phyloP scores from a whole-genome alignment of 2,888 invertebrate genomes.

The Chloroclystis v-ata region DNA sequence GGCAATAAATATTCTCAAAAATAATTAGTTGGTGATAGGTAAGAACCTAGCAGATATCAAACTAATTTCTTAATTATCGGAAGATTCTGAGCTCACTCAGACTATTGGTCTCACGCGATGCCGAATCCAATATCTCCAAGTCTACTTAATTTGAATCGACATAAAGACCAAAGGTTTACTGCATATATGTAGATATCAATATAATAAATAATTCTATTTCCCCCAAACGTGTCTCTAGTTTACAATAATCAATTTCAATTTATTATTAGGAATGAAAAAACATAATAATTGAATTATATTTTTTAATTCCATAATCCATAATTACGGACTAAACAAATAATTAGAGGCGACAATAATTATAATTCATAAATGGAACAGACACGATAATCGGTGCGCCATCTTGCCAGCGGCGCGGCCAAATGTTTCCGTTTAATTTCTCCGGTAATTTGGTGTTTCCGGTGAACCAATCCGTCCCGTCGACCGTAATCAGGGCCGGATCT shows the following conservation, averaged over 20 bases:
- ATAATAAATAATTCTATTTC: too few species aligned
- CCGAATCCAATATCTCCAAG: slow-evolving; percentile 36
- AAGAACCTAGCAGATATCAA: slow-evolving; percentile 21
- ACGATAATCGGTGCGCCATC: slow-evolving; percentile 71
- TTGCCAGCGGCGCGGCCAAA: slow-evolving; percentile 77
- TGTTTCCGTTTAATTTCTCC: slow-evolving; percentile 79
- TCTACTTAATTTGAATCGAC: slow-evolving; percentile 14
- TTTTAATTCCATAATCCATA: slow-evolving; percentile 22
- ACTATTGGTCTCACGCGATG: slow-evolving; percentile 58
- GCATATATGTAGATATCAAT: too few species aligned
- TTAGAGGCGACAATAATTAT: slow-evolving; percentile 61
- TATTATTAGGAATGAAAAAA: not conserved
- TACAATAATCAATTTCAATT: slow-evolving; percentile 1
- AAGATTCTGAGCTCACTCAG: slow-evolving; percentile 46
- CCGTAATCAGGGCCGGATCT: too few species aligned
- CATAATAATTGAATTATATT: too few species aligned
- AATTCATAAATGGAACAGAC: slow-evolving; percentile 72
- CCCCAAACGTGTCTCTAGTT: not conserved
- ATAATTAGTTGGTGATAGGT: too few species aligned
- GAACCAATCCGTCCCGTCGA: slow-evolving; percentile 74
- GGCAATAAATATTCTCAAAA: too few species aligned
- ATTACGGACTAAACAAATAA: slow-evolving; percentile 50
- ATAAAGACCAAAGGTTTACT: too few species aligned
- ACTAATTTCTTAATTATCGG: slow-evolving; percentile 47
- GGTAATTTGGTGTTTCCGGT: slow-evolving; percentile 75